A percentile compares a stretch with the other conserved stretches of the same genome.
phyloP scores from a whole-genome alignment of 1,140 invertebrate species.

The Thaumetopoea pityocampa region DNA sequence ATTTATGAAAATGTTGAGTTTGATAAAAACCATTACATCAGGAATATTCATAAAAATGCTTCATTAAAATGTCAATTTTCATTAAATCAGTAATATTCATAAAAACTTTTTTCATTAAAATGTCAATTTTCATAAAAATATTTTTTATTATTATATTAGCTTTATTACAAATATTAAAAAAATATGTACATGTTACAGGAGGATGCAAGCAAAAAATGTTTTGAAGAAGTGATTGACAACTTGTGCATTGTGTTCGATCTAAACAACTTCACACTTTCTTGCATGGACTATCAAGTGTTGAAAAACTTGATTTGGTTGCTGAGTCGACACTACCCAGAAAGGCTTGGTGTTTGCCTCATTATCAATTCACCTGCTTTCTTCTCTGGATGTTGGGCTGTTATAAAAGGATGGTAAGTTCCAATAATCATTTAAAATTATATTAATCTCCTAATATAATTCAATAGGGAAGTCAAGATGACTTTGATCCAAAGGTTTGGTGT shows the following conservation, averaged over 20 bases:
- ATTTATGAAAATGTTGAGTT: no score
- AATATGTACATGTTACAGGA: slow-evolving; percentile 76
- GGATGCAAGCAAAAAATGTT: slow-evolving; percentile 84
- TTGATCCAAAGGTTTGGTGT: no score
- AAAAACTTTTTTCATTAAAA: no score
- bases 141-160: no score
- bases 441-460: no score
- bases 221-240: slow-evolving; percentile 87
- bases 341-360: slow-evolving; percentile 84
- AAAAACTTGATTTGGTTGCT: slow-evolving; percentile 87
- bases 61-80: no score
- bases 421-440: no score
- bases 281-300: slow-evolving; percentile 86
- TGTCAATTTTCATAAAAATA: no score
- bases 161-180: neutral
- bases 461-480: no score
- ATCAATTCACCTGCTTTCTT: slow-evolving; percentile 84
- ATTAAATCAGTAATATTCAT: no score
- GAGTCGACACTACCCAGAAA: slow-evolving; percentile 84
- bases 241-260: slow-evolving; percentile 87
- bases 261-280: slow-evolving; percentile 82
- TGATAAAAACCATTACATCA: no score
- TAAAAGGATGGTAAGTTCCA: slow-evolving; percentile 82
- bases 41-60: no score
- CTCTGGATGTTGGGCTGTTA: slow-evolving; percentile 84